Conservation (phyloP, 2,113 vertebrate genomes). For the Coturnix japonica region DNA sequence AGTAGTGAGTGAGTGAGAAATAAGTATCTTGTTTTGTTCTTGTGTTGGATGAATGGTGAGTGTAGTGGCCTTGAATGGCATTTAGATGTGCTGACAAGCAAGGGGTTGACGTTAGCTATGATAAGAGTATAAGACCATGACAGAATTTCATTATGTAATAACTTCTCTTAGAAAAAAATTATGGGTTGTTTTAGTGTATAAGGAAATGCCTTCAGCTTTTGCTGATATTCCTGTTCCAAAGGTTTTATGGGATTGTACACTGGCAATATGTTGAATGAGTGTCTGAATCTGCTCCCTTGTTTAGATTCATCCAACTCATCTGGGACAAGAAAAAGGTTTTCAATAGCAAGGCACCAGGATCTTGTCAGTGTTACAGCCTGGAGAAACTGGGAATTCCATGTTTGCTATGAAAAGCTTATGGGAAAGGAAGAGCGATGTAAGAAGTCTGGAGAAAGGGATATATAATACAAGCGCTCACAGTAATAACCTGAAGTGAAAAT, state of each 20-base stretch:
- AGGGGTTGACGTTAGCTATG: not conserved
- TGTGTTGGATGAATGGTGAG: not conserved
- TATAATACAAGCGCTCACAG: not conserved
- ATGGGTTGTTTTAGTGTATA: not conserved
- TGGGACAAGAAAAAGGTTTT: fast-evolving
- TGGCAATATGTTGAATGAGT: not conserved
- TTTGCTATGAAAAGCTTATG: not conserved
- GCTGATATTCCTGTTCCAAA: not conserved
- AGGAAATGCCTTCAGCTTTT: not conserved
- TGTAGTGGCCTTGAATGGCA: not conserved
- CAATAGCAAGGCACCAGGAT: not conserved
- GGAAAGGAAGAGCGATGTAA: not conserved
- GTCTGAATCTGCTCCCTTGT: fast-evolving
- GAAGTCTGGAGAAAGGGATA: not conserved
- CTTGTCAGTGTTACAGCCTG: not conserved
- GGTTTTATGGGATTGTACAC: not conserved
- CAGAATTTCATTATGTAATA: not conserved
- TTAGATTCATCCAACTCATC: not conserved
- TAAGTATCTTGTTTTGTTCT: not conserved
- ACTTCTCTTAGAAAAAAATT: not conserved
- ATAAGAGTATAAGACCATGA: not conserved
- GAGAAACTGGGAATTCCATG: not conserved
- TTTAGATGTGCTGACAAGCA: not conserved
- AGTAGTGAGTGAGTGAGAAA: not conserved
- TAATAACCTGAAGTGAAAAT: not conserved